phyloP scores from a whole-genome alignment of 2,888 invertebrate genomes.

The Acronicta psi region DNA sequence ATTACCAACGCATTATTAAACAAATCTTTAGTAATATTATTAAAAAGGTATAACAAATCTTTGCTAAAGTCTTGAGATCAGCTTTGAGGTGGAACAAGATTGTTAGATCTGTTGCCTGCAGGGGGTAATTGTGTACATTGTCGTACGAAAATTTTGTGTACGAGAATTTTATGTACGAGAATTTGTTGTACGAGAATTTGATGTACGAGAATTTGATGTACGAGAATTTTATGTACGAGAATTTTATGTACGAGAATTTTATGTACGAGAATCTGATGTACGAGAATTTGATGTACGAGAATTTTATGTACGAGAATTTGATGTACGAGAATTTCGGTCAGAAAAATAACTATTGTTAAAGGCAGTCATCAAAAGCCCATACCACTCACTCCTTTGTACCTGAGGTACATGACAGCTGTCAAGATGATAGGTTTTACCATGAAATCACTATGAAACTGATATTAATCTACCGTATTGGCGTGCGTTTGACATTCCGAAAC shows the following conservation, averaged over 20 bases:
- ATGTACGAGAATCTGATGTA: too few relatives aligned
- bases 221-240: too few relatives aligned
- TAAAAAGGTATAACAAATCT: slow-evolving; percentile 18
- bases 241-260: slow-evolving; percentile 8
- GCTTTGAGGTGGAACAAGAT: slow-evolving; percentile 1
- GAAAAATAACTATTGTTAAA: too few relatives aligned
- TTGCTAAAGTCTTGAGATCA: not conserved
- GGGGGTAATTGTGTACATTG: not conserved
- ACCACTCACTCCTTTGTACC: too few relatives aligned
- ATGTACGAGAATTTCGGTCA: slow-evolving; percentile 5
- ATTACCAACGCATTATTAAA: not conserved
- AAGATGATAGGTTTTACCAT: too few relatives aligned
- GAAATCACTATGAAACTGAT: too few relatives aligned
- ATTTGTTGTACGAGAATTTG: too few relatives aligned
- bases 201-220: slow-evolving; percentile 9
- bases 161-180: too few relatives aligned
- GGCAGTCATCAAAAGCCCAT: too few relatives aligned
- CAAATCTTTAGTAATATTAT: slow-evolving; percentile 7
- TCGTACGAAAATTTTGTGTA: slow-evolving; percentile 12
- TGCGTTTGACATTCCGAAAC: too few relatives aligned
- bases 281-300: slow-evolving; percentile 12
- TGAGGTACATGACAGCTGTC: too few relatives aligned
- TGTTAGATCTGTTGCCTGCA: slow-evolving; percentile 24
- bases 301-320: slow-evolving; percentile 12
- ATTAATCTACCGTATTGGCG: too few relatives aligned